phyloP scores from a whole-genome alignment of 2,113 vertebrate genomes.

The Rhinoptilus africanus region DNA sequence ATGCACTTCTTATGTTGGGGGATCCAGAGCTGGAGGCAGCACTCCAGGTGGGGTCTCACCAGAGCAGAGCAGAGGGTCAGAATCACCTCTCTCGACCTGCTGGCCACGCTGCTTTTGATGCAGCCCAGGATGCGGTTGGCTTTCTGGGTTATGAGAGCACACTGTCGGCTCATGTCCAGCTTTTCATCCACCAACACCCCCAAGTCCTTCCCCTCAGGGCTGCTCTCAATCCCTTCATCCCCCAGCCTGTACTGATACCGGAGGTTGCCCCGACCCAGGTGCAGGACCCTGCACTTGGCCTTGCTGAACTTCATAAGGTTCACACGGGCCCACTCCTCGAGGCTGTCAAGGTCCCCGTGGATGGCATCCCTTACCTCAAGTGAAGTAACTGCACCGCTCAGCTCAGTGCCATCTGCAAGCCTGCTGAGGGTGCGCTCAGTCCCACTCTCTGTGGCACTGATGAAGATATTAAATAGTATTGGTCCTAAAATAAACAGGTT shows the following conservation, averaged over 20 bases:
- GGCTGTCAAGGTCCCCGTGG: background rate
- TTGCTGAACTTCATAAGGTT: background rate
- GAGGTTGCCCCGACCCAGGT: background rate
- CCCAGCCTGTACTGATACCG: background rate
- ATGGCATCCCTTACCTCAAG: background rate
- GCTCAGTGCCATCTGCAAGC: background rate
- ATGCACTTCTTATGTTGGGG: background rate
- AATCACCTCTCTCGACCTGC: background rate
- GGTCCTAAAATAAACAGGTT: background rate
- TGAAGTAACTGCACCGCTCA: background rate
- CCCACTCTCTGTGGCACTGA: background rate
- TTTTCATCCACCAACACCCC: background rate
- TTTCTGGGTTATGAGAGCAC: fast-evolving
- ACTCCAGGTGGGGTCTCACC: background rate
- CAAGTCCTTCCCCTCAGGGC: background rate
- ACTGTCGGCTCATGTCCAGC: fast-evolving
- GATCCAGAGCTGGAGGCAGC: background rate
- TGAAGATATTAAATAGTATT: background rate
- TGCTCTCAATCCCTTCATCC: background rate
- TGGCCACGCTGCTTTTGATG: background rate
- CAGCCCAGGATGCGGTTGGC: background rate
- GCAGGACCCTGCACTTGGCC: background rate
- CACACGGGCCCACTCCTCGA: background rate
- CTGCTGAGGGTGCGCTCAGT: background rate
- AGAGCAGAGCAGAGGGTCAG: background rate